Base-by-base conservation (phyloP, 2,888 invertebrate genomes). In the Corythucha ciliata region DNA sequence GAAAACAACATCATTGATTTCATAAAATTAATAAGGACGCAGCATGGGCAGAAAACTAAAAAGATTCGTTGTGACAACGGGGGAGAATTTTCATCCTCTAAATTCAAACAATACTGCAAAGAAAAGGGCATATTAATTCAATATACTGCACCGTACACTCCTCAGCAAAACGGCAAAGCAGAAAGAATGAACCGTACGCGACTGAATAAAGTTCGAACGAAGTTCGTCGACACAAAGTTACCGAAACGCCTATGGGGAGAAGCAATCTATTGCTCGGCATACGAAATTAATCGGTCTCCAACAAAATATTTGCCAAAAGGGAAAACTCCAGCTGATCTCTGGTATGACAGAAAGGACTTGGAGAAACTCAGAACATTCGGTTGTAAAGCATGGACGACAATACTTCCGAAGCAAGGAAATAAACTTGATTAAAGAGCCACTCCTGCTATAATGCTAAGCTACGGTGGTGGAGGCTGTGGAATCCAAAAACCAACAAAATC, bases 41-140 rank as follows among this genome's bases (percentile, higher is more conserved):
- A 63, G 29, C 62, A 61, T 32, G 61, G 60, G 45, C 4, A 36
- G 3, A 60, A 57, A 44, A 36, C 63, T 7, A 61, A 57, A 27
- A 21, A 59, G n/a, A 56, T 64, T 18, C 51, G 60, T 51, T 57
- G 58, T 46, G 58, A 62, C 50, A 55, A 58, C 49, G 59, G 61
- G 16, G 51, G 55, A 36, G 59, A 62, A 21, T 57, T 55, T 27
- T 40, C 34, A 2, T 40, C 51, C 27, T 46, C 50, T 2, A n/a
- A 18, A n/a, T 39, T 58, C 16, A 44, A 36, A 40, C 8, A 48
- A 24, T 58, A 48, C 20, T 52, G 49, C 37, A 14, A 18, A n/a
- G 25, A 20, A 24, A 49, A 54, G n/a, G 56, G 56, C 16, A 57
- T 58, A 18, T 12, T 32, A 12, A n/a, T 49, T 14, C 45, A 53